These are phyloP conservation scores for Chalcis sispes DNA, from an alignment of 2,888 invertebrate species.

Conservation along the genomic window DNA sequence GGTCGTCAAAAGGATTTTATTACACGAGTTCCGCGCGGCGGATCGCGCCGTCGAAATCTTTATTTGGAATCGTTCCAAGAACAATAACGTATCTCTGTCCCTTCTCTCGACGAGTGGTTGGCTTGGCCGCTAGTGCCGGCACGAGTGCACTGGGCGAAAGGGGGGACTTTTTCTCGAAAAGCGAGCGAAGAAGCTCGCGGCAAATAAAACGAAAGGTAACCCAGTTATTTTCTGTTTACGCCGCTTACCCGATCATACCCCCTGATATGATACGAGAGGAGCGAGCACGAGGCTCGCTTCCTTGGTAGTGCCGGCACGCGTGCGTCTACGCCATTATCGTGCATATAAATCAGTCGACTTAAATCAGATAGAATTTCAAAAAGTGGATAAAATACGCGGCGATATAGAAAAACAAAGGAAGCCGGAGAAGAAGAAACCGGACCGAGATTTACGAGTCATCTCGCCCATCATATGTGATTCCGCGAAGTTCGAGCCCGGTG, in stretches of 20 bases:
- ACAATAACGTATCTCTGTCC: slow-evolving; percentile 72
- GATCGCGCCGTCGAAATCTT: slow-evolving; percentile 73
- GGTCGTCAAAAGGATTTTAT: slow-evolving; percentile 70
- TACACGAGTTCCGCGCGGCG: slow-evolving; percentile 72
- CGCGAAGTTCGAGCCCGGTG: slow-evolving; percentile 43
- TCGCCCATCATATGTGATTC: slow-evolving; percentile 58
- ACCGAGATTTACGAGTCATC: slow-evolving; percentile 58
- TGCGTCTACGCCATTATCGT: slow-evolving; percentile 74
- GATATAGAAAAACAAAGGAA: slow-evolving; percentile 69
- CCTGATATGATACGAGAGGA: slow-evolving; percentile 70
- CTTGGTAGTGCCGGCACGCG: slow-evolving; percentile 75
- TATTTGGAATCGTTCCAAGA: slow-evolving; percentile 76
- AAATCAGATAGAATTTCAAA: slow-evolving; percentile 75
- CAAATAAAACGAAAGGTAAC: slow-evolving; percentile 75
- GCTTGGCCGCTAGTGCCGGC: not conserved
- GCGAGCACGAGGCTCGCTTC: slow-evolving; percentile 60
- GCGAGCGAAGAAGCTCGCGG: slow-evolving; percentile 40
- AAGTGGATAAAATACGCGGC: slow-evolving; percentile 72
- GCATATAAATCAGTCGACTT: slow-evolving; percentile 74
- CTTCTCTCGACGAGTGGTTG: slow-evolving; percentile 21
- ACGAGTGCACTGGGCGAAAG: slow-evolving; percentile 3
- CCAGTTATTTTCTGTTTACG: slow-evolving; percentile 75
- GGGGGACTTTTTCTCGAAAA: slow-evolving; percentile 41
- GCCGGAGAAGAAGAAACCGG: slow-evolving; percentile 43
- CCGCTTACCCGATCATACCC: slow-evolving; percentile 67